Conservation (phyloP, 2,888 invertebrate genomes). For the Sepiola atlantica region DNA sequence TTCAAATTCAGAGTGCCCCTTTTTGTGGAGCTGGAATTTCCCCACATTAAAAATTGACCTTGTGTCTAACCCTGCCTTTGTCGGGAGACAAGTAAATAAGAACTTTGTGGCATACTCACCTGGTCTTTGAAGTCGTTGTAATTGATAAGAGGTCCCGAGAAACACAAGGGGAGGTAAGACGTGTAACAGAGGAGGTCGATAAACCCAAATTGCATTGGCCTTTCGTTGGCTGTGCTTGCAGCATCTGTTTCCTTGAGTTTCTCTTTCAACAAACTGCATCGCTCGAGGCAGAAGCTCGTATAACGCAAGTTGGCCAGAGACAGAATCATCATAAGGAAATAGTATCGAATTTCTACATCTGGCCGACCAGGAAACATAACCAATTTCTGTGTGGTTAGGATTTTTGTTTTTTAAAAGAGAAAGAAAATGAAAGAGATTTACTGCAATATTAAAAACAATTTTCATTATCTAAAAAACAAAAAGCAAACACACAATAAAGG, state of each 20-base stretch:
- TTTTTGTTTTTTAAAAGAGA: conserved; percentile 52
- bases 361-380: conserved; percentile 52
- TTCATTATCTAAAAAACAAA: background rate
- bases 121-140: conserved; percentile 82
- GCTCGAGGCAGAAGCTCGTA: conserved; percentile 83
- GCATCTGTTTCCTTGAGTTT: background rate
- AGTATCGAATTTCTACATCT: conserved; percentile 58
- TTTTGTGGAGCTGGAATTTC: too few relatives aligned
- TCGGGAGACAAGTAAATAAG: too few relatives aligned
- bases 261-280: conserved; percentile 40
- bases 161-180: conserved; percentile 88
- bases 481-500: background rate
- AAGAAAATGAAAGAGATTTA: conserved; percentile 39
- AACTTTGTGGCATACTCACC: conserved; percentile 67
- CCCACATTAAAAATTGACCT: too few relatives aligned
- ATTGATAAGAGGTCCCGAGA: conserved; percentile 88
- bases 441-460: background rate
- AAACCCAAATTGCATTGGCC: conserved; percentile 54
- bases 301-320: conserved; percentile 78
- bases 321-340: conserved; percentile 80
- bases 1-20: too few relatives aligned
- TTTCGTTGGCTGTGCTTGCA: background rate
- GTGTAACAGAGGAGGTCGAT: conserved; percentile 82
- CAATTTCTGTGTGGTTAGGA: background rate
- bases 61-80: too few relatives aligned